Conservation (phyloP, 2,113 vertebrate species). For the Origma solitaria region DNA sequence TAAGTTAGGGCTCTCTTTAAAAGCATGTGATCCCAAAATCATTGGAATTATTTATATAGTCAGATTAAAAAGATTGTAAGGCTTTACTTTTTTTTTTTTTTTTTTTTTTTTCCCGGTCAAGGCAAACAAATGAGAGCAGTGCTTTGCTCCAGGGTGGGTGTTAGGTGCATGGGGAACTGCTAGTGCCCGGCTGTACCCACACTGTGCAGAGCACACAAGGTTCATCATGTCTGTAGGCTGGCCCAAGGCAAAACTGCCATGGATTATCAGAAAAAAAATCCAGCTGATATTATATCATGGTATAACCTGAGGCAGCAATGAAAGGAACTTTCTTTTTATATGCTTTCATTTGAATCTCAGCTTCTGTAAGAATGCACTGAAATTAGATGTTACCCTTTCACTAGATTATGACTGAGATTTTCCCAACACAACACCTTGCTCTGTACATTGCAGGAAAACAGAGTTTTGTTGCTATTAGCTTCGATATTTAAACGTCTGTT, state of each 20-base stretch:
- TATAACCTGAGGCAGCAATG: neutral
- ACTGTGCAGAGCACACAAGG: neutral
- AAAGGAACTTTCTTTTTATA: neutral
- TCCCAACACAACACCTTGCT: neutral
- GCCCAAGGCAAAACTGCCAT: constrained; percentile 17
- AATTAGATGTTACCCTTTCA: neutral
- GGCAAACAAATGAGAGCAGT: neutral
- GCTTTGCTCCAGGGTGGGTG: neutral
- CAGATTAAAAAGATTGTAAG: neutral
- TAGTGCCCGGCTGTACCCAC: neutral
- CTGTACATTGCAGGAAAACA: neutral
- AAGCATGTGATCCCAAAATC: neutral
- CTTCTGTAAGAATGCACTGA: neutral
- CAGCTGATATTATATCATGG: neutral
- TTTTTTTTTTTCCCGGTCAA: neutral
- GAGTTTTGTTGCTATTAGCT: neutral
- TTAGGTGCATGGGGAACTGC: neutral
- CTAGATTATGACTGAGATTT: neutral
- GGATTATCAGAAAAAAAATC: neutral
- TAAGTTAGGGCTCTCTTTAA: neutral
- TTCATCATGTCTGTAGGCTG: neutral
- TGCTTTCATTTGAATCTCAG: neutral
- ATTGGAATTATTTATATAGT: neutral
- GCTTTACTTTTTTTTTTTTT: neutral
- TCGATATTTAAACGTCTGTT: neutral